Evolutionary conservation across 2,888 invertebrate species (phyloP).

Genomic region (Sclerodermus sp.): DNA sequence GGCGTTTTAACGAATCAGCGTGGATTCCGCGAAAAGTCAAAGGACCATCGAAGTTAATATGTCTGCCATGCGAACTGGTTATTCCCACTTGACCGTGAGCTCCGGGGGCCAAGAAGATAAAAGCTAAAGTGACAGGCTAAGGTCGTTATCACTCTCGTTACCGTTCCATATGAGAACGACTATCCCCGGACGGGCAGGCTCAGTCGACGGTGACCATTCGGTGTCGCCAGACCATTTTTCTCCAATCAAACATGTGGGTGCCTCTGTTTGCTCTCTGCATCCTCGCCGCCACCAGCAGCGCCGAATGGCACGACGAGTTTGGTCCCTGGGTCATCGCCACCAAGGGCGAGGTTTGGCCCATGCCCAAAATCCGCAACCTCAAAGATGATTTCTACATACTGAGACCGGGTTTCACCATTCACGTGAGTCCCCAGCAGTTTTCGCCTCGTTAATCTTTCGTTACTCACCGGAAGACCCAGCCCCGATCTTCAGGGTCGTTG

Average conservation of each 20-base stretch:
- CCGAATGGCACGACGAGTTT: conserved; percentile 46
- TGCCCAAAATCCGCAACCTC: conserved; percentile 60
- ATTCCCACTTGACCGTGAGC: conserved; percentile 36
- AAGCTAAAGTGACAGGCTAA: conserved; percentile 34
- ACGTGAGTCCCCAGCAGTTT: conserved; percentile 23
- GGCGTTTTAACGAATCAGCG: too few species aligned
- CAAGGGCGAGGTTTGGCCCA: conserved; percentile 71
- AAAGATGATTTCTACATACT: conserved; percentile 56
- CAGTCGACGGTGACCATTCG: conserved; percentile 35
- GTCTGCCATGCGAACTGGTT: conserved; percentile 17
- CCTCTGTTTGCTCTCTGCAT: conserved; percentile 4
- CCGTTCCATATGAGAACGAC: conserved; percentile 5
- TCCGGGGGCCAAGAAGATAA: conserved; percentile 29
- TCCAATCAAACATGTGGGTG: not conserved
- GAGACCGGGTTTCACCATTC: conserved; percentile 52
- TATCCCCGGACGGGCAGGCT: not conserved
- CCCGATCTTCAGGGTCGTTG: too few species aligned
- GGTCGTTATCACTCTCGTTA: conserved; percentile 34
- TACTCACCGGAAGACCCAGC: too few species aligned
- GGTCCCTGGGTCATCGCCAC: conserved; percentile 63
- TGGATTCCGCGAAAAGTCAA: too few species aligned
- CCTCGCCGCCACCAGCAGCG: not conserved
- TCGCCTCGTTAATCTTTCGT: too few species aligned
- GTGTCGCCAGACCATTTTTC: conserved; percentile 11
- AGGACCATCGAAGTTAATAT: too few species aligned